These are phyloP conservation scores for Podarcis siculus DNA, from an alignment of 2,797 vertebrate species.

Conservation along the genomic window DNA sequence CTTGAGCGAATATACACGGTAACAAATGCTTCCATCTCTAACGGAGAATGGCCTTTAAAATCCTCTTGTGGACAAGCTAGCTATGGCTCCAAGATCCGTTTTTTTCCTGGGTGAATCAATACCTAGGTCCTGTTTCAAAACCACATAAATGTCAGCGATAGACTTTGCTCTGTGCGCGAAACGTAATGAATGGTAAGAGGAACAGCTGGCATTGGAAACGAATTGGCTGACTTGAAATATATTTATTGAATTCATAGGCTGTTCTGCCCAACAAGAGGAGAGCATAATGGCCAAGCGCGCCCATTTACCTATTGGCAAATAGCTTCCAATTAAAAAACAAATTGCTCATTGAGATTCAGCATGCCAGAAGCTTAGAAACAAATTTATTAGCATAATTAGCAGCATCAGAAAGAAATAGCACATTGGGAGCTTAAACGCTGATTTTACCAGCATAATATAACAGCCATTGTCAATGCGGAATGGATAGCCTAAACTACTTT, in stretches of 20 bases:
- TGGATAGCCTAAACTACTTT: constrained; percentile 31
- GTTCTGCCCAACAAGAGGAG: constrained; percentile 28
- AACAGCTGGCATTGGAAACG: constrained; percentile 42
- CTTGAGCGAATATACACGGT: not conserved
- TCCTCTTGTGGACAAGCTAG: constrained; percentile 8
- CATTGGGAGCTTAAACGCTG: constrained; percentile 25
- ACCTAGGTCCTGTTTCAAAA: constrained; percentile 33
- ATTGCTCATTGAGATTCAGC: constrained; percentile 39
- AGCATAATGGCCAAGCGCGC: constrained; percentile 8
- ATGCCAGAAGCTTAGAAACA: constrained; percentile 48
- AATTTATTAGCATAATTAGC: constrained; percentile 45
- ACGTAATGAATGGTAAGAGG: constrained; percentile 39
- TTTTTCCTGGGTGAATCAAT: constrained; percentile 25
- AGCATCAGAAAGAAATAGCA: constrained; percentile 38
- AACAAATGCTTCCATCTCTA: constrained; percentile 19
- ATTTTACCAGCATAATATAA: constrained; percentile 40
- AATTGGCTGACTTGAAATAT: constrained; percentile 41
- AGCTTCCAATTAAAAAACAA: constrained; percentile 49
- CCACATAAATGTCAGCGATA: constrained; percentile 35
- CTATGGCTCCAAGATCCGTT: constrained; percentile 31
- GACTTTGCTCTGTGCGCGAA: constrained; percentile 38
- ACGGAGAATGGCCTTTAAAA: constrained; percentile 25
- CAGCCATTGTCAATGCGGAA: constrained; percentile 5
- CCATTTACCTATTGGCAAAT: constrained; percentile 43
- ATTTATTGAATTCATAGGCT: constrained; percentile 42